These are phyloP conservation scores for Phocides pigmalion DNA, from an alignment of 1,140 invertebrate genomes.

Conservation along the genomic window DNA sequence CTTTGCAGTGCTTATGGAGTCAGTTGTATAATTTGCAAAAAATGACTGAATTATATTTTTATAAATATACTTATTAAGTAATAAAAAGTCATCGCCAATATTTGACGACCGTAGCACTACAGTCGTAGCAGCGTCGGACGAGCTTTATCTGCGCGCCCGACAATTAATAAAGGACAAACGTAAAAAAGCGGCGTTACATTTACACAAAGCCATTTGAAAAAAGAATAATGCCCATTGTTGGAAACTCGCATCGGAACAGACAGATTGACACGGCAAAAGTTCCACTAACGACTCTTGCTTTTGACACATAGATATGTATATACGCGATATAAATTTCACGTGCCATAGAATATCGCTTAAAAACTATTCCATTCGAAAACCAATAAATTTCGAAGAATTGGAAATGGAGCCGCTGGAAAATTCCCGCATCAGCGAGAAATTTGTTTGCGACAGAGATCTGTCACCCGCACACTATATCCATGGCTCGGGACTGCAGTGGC, in stretches of 20 bases:
- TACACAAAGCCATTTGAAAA: conserved; percentile 18
- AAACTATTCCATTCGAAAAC: neutral
- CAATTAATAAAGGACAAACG: conserved; percentile 21
- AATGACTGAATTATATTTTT: too few relatives aligned
- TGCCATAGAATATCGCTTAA: neutral
- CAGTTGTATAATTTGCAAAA: too few relatives aligned
- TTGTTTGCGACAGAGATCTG: conserved; percentile 17
- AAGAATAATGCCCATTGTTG: conserved; percentile 14
- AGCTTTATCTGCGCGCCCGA: conserved; percentile 14
- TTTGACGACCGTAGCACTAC: neutral
- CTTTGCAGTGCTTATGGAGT: too few relatives aligned
- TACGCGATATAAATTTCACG: neutral
- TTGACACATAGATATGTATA: neutral
- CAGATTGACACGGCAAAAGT: neutral
- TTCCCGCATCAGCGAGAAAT: conserved; percentile 6
- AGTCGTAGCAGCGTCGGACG: neutral
- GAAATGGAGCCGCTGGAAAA: conserved; percentile 15
- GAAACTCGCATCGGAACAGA: neutral
- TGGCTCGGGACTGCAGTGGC: conserved; percentile 11
- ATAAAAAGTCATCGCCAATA: neutral
- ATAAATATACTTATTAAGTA: too few relatives aligned
- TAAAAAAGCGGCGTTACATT: conserved; percentile 16
- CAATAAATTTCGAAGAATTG: conserved; percentile 13
- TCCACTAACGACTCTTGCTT: neutral
- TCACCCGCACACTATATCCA: conserved; percentile 18